Base-by-base conservation (phyloP, 2,888 invertebrate genomes). In the Idaea straminata region DNA sequence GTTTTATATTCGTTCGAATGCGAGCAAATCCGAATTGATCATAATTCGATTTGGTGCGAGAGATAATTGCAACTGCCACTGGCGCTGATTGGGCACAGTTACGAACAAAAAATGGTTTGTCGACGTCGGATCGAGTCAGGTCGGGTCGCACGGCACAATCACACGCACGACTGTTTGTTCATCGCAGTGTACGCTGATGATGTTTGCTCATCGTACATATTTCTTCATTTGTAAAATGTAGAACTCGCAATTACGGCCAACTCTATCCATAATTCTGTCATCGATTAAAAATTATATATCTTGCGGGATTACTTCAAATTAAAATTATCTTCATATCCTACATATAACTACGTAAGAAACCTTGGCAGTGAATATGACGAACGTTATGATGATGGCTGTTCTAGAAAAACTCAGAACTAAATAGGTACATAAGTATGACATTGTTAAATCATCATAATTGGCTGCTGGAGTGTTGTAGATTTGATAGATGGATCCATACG, bases 11-110 rank as follows among this genome's bases (percentile, higher is more conserved):
- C 92, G 89, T 87, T 83, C 89, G 88, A 84, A 91, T 89, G 87
- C 88, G 89, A 88, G 86, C 92, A 92, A 93, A 92, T 93, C 91
- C 90, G 93, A 93, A 93, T 92, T 92, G 93, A 93, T 93, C 93
- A 92, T 93, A 93, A 93, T 91, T 88, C 88, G 90, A 92, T 93
- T 92, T 92, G 86, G 81, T 87, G 79, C 84, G 79, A 88, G 88
- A 86, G 92, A 92, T 92, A 92, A 92, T 92, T 92, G 92, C 92
- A 91, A 91, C 91, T 91, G 91, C 90, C 92, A 91, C 91, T 85
- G 87, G 87, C 88, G 86, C 90, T 92, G 92, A 92, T 92, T 92
- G 92, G 88, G 87, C 83, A 74, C 79, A 78, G 80, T 79, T 77
- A 72, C 83, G 83, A 83, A 79, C 83, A 88, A 89, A 89, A 92